These are phyloP conservation scores for Spatulosminthurus flaviceps DNA, from an alignment of 2,888 invertebrate genomes.

Conservation along the genomic window DNA sequence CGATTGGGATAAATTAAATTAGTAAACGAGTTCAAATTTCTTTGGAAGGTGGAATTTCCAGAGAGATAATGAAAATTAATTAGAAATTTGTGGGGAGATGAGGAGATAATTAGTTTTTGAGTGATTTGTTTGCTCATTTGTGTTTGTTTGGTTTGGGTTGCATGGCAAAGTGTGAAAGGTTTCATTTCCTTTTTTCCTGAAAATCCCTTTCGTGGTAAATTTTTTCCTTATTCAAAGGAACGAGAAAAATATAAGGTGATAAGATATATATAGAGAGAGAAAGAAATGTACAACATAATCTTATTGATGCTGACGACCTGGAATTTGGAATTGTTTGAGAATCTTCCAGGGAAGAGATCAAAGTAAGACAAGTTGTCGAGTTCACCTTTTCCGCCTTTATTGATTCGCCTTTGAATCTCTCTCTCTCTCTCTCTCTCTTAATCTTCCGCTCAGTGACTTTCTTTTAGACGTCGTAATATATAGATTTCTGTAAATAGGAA, in stretches of 20 bases:
- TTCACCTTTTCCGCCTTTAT: background rate
- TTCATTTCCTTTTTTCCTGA: too few species aligned
- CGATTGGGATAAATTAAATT: background rate
- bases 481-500: too few species aligned
- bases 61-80: background rate
- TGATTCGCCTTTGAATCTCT: background rate
- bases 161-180: too few species aligned
- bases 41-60: background rate
- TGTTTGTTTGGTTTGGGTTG: too few species aligned
- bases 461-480: too few species aligned
- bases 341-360: constrained; percentile 3
- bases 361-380: background rate
- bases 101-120: background rate
- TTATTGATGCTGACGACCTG: background rate
- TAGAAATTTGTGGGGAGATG: background rate
- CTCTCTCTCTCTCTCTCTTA: too few species aligned
- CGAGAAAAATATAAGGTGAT: too few species aligned
- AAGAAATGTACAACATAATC: background rate
- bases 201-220: too few species aligned
- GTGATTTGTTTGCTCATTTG: too few species aligned
- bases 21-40: background rate
- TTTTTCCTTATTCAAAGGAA: too few species aligned
- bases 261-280: background rate
- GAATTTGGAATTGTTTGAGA: background rate
- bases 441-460: too few species aligned